Evolutionary conservation across 1,140 invertebrate species (phyloP).

Genomic region (Chelonus insularis): DNA sequence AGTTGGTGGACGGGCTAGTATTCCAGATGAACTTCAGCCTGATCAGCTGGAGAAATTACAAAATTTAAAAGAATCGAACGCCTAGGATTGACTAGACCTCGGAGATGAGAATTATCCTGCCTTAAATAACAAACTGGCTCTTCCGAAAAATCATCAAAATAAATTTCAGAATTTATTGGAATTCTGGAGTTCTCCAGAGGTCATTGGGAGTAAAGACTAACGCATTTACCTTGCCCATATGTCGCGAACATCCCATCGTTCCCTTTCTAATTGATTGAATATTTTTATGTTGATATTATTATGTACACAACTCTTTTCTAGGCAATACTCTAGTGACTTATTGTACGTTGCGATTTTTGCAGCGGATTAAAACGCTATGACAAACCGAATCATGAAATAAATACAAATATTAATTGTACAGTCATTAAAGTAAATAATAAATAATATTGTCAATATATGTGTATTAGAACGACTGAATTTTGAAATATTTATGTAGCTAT

Average conservation of each 20-base stretch:
- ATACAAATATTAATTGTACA: constrained; percentile 47
- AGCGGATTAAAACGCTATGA: constrained; percentile 29
- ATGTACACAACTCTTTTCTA: constrained; percentile 51
- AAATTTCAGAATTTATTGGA: constrained; percentile 54
- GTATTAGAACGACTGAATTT: constrained; percentile 16
- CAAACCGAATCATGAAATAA: constrained; percentile 23
- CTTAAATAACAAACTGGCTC: constrained; percentile 51
- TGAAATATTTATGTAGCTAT: not conserved
- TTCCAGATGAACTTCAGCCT: constrained; percentile 83
- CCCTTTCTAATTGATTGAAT: constrained; percentile 27
- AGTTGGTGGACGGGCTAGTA: constrained; percentile 73
- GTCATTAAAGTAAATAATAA: constrained; percentile 53
- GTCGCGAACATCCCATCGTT: not conserved
- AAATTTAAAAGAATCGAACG: constrained; percentile 85
- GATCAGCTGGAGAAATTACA: constrained; percentile 81
- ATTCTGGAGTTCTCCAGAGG: constrained; percentile 52
- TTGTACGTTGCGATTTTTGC: constrained; percentile 46
- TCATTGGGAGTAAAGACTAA: constrained; percentile 46
- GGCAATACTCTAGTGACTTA: constrained; percentile 35
- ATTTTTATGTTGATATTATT: constrained; percentile 48
- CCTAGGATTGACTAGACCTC: constrained; percentile 65
- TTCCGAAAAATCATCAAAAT: constrained; percentile 55
- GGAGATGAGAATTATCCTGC: constrained; percentile 47
- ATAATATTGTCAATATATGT: constrained; percentile 52
- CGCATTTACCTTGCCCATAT: not conserved